Evolutionary conservation across 2,888 invertebrate species (phyloP).

Genomic region (Congeria kusceri): DNA sequence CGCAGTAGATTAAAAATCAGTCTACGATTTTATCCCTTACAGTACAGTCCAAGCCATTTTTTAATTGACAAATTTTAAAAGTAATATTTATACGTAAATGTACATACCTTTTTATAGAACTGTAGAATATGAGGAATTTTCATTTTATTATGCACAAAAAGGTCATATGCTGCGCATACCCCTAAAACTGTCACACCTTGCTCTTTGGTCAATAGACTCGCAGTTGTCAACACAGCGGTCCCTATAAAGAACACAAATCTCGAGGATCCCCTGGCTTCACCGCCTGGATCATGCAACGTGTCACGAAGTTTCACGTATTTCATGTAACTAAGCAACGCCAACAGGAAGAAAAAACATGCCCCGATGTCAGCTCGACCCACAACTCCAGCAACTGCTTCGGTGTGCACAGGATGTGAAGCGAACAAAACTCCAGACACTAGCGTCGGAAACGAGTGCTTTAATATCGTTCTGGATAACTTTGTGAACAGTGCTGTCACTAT

Average conservation of each 20-base stretch:
- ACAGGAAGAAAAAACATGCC: slow-evolving; percentile 95
- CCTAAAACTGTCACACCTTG: slow-evolving; percentile 96
- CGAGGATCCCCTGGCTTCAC: slow-evolving; percentile 39
- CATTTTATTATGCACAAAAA: slow-evolving; percentile 88
- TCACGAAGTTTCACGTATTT: slow-evolving; percentile 77
- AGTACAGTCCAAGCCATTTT: too few species aligned
- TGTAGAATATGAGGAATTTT: slow-evolving; percentile 67
- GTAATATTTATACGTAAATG: too few species aligned
- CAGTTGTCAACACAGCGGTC: slow-evolving; percentile 89
- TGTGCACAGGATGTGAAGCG: slow-evolving; percentile 97
- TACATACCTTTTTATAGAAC: slow-evolving; percentile 75
- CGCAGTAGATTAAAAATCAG: too few species aligned
- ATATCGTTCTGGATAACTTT: slow-evolving; percentile 88
- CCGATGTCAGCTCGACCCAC: slow-evolving; percentile 98
- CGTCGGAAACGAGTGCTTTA: slow-evolving; percentile 86
- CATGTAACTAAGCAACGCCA: slow-evolving; percentile 94
- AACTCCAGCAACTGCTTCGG: slow-evolving; percentile 95
- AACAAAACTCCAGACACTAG: slow-evolving; percentile 93
- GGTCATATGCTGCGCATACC: slow-evolving; percentile 95
- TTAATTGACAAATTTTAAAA: too few species aligned
- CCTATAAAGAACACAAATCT: slow-evolving; percentile 87
- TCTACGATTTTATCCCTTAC: too few species aligned
- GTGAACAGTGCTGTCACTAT: slow-evolving; percentile 94
- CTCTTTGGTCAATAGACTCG: slow-evolving; percentile 97
- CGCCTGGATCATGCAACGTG: slow-evolving; percentile 32